These are phyloP conservation scores for Ispidina lecontei DNA, from an alignment of 2,797 vertebrate species.

Conservation along the genomic window DNA sequence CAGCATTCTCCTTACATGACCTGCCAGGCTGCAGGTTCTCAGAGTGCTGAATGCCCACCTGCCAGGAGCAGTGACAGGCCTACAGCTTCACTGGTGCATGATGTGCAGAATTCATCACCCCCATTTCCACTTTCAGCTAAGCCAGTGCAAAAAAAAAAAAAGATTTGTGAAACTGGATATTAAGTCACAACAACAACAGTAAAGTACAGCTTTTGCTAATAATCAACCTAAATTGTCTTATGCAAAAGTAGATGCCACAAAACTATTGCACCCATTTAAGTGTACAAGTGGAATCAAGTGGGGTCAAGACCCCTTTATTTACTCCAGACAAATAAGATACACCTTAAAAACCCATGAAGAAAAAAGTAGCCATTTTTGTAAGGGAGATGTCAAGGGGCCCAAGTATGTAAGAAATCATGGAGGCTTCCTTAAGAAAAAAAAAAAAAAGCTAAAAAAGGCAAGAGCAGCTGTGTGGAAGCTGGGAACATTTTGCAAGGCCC, in stretches of 20 bases:
- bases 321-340: slow-evolving; percentile 15
- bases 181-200: neutral
- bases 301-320: slow-evolving; percentile 53
- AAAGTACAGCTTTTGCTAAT: neutral
- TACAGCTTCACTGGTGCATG: neutral
- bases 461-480: slow-evolving; percentile 18
- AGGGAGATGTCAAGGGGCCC: neutral
- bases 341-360: slow-evolving; percentile 18
- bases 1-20: neutral
- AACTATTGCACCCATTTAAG: neutral
- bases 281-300: neutral
- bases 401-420: slow-evolving; percentile 25
- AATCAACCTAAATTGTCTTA: neutral
- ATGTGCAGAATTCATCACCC: neutral
- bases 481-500: slow-evolving; percentile 21
- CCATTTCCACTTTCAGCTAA: neutral
- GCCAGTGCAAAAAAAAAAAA: neutral
- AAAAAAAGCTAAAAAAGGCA: neutral
- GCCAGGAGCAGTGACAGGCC: neutral
- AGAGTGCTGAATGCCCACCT: neutral
- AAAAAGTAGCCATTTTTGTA: slow-evolving; percentile 34
- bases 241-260: neutral
- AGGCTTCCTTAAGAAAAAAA: slow-evolving; percentile 19
- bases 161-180: neutral
- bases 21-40: neutral